phyloP scores from a whole-genome alignment of 2,113 vertebrate species.

The Notothenia rossii region DNA sequence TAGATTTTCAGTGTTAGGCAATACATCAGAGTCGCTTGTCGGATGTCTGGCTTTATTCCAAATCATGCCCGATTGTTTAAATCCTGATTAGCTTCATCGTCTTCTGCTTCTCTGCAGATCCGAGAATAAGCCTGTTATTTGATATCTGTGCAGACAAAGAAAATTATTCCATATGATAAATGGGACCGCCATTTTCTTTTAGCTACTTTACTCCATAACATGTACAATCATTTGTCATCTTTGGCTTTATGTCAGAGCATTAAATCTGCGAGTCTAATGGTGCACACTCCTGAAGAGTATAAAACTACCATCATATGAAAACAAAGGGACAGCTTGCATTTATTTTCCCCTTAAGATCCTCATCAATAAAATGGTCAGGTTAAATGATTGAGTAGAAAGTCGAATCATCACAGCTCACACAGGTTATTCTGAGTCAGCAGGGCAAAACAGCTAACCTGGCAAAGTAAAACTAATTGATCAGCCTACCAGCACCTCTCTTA shows the following conservation, averaged over 20 bases:
- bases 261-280: background rate
- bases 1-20: slow-evolving; percentile 14
- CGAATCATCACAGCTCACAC: background rate
- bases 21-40: slow-evolving; percentile 16
- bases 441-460: background rate
- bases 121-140: slow-evolving; percentile 18
- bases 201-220: slow-evolving; percentile 10
- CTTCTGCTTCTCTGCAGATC: slow-evolving; percentile 18
- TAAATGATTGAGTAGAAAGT: background rate
- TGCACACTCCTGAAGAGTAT: background rate
- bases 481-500: background rate
- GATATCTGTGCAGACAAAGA: background rate
- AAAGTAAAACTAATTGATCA: background rate
- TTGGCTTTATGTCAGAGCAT: background rate
- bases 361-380: background rate
- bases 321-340: background rate
- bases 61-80: background rate
- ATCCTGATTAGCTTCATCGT: background rate
- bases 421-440: background rate
- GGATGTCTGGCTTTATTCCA: slow-evolving; percentile 23
- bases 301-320: background rate
- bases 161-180: slow-evolving; percentile 21
- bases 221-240: background rate
- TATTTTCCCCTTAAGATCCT: slow-evolving; percentile 1
- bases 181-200: slow-evolving; percentile 12